Conservation (phyloP, 1,140 invertebrate genomes). For the Drosophila prosaltans region DNA sequence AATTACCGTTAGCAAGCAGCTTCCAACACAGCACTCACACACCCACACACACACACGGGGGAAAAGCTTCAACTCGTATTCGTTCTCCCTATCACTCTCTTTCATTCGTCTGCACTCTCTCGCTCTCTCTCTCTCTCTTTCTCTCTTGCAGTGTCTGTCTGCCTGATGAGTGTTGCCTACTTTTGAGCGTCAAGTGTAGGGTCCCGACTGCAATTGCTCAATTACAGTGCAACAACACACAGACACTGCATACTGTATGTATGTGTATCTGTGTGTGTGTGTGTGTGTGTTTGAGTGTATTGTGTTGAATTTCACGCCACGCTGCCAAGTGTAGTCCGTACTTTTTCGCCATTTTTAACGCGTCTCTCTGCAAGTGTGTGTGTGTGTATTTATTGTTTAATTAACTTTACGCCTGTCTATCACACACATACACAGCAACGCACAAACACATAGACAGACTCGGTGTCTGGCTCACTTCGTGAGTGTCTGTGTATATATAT, state of each 20-base stretch:
- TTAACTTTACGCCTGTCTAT: constrained; percentile 81
- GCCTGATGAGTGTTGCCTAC: constrained; percentile 64
- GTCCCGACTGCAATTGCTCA: constrained; percentile 69
- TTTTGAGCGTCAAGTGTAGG: constrained; percentile 60
- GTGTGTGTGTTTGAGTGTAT: constrained; percentile 56
- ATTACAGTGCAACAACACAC: constrained; percentile 71
- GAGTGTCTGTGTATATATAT: not conserved
- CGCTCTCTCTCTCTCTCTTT: not conserved
- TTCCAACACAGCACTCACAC: not conserved
- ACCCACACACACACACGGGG: not conserved
- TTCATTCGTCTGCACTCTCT: not conserved
- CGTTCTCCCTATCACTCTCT: not conserved
- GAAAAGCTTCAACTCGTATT: constrained; percentile 13
- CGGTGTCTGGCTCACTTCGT: constrained; percentile 49
- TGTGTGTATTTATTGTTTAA: constrained; percentile 79
- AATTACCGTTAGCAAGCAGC: constrained; percentile 10
- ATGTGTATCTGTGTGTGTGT: constrained; percentile 43
- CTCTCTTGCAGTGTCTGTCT: not conserved
- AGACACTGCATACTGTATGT: constrained; percentile 26
- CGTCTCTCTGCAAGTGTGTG: constrained; percentile 36
- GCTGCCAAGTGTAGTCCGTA: constrained; percentile 78
- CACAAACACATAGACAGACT: constrained; percentile 26
- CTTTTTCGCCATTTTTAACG: constrained; percentile 80
- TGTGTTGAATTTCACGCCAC: constrained; percentile 80
- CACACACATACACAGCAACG: constrained; percentile 53